Base-by-base conservation (phyloP, 2,888 invertebrate species). In the Baronia brevicornis region DNA sequence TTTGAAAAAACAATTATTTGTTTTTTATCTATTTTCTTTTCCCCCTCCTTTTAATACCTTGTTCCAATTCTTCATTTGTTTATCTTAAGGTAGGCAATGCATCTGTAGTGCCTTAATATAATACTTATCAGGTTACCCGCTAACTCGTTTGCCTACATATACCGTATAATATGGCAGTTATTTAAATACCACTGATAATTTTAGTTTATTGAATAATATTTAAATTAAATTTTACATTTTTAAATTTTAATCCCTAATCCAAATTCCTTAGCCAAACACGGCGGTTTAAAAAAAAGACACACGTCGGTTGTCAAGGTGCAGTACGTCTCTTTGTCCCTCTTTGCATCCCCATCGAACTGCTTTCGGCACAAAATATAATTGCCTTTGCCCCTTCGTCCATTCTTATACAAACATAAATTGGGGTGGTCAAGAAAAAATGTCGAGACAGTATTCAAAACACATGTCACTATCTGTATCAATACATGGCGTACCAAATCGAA, bases 371-470 rank as follows among this genome's bases (percentile, higher is more conserved):
- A 72, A 73, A 73, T 71, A 77, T 77, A 80, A 84, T 82, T 79
- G 79, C 79, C 53, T 59, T 60, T 59, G 74, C 78, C 80, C 78
- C 78, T 65, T 67, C 60, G 46, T 36, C 38, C 40, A 43, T 46
- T 47, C 46, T 45, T 46, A 56, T 55, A 55, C 52, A 63, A 53
- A 48, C 50, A 51, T 15, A 58, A 44, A 46, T 28, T 48, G 43
- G 56, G 48, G 45, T 44, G 51, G 43, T 45, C 36, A 41, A 45
- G 46, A 62, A 57, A 46, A 38, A 54, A 46, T 65, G 62, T 72
- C 72, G 71, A 71, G 70, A 68, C 74, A 54, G 59, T 78, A 80
- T 82, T 80, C 80, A 80, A 84, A 84, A 82, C 74, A 77, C 55
- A 73, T 70, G 80, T 80, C 78, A 78, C 68, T 73, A 72, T 75